Evolutionary conservation across 2,113 vertebrate species (phyloP).

Genomic region (Ptychochromis oligacanthus): DNA sequence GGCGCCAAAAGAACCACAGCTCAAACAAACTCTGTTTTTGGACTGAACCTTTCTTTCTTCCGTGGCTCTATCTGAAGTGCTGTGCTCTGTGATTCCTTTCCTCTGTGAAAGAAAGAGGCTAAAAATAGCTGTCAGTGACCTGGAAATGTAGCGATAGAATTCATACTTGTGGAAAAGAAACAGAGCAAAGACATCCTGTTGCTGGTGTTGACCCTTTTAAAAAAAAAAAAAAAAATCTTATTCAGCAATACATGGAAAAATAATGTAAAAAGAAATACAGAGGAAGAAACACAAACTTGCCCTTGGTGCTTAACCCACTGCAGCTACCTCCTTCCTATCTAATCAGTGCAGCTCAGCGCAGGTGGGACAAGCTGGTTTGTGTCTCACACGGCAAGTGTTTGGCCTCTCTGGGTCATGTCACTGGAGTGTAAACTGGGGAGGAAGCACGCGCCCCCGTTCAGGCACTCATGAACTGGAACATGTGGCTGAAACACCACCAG

Average conservation of each 20-base stretch:
- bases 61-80: conserved; percentile 58
- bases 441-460: conserved; percentile 65
- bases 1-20: conserved; percentile 70
- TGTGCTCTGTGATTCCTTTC: conserved; percentile 57
- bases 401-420: conserved; percentile 64
- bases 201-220: conserved; percentile 29
- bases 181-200: conserved; percentile 38
- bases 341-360: conserved; percentile 65
- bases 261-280: neutral
- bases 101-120: conserved; percentile 51
- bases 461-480: conserved; percentile 65
- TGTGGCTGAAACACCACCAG: conserved; percentile 65
- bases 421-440: conserved; percentile 64
- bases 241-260: conserved; percentile 25
- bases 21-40: conserved; percentile 74
- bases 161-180: conserved; percentile 48
- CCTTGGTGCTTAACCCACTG: conserved; percentile 38
- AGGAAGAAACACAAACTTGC: conserved; percentile 34
- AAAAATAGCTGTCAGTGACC: conserved; percentile 70
- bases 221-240: neutral
- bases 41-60: conserved; percentile 47
- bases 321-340: conserved; percentile 62
- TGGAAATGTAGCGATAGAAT: conserved; percentile 62
- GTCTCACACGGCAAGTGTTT: conserved; percentile 67
- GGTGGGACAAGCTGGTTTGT: conserved; percentile 67